These are phyloP conservation scores for Harmothoe impar DNA, from an alignment of 2,888 invertebrate genomes.

Conservation along the genomic window DNA sequence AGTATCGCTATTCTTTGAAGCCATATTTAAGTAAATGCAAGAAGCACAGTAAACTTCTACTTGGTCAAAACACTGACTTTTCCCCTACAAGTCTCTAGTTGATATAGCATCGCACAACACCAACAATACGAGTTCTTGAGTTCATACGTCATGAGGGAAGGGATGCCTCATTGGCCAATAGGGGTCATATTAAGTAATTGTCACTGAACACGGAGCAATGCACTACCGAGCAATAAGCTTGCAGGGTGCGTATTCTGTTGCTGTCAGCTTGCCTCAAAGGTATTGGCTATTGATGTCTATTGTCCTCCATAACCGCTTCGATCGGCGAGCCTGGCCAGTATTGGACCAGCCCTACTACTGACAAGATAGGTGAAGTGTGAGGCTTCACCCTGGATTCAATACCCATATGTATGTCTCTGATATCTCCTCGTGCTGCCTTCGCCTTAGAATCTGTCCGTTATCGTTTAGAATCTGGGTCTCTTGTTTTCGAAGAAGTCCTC, in stretches of 20 bases:
- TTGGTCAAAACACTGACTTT: constrained; percentile 1
- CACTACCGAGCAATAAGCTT: background rate
- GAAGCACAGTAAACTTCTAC: constrained; percentile 8
- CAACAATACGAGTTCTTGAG: background rate
- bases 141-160: background rate
- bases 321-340: background rate
- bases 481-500: constrained; percentile 65
- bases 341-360: constrained; percentile 13
- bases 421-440: constrained; percentile 37
- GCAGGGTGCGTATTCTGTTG: background rate
- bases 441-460: background rate
- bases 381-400: background rate
- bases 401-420: background rate
- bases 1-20: background rate
- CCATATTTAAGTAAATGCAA: constrained; percentile 32
- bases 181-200: background rate
- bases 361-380: background rate
- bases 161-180: background rate
- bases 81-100: background rate
- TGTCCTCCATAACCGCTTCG: background rate
- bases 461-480: constrained; percentile 58
- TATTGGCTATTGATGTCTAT: background rate
- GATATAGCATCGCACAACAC: constrained; percentile 13
- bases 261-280: background rate
- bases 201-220: background rate